Evolutionary conservation across 2,113 vertebrate species (phyloP), one percentile per base, ranked within the genome.

Genomic region (Paracanthobrama guichenoti): DNA sequence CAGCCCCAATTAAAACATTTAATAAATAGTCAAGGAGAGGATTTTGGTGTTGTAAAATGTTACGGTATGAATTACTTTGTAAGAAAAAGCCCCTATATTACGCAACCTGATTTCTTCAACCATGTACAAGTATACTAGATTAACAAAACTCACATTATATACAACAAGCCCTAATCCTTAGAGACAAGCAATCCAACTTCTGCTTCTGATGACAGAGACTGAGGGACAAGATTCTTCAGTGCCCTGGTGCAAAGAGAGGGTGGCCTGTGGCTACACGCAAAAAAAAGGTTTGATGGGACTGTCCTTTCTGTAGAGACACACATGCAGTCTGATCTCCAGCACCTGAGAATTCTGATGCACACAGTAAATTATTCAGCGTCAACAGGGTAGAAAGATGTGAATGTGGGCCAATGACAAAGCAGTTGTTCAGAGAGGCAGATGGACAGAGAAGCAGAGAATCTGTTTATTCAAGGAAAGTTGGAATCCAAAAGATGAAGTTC

Each of bases 281-380:
- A 10, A 22, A n/a, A 55, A 76, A 39, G 18, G 10, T 55, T 78
- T 78, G 11, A 59, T n/a, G 28, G 75, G 31, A 31, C 31, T 55
- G 48, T 22, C 74, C 2, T 35, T 76, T 55, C 31, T 59, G 18
- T 16, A 39, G 46, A n/a, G 22, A 62, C 6, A 79, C 12, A 11
- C n/a, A 26, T 42, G 12, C n/a, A 74, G 22, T 24, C 50, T 73
- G 31, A 28, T 26, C 22, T 57, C 18, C n/a, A 31, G 53, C 53
- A 55, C 39, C 55, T 59, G 42, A 73, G 67, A 31, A 62, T 72
- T 55, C 28, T 73, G 53, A 35, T 46, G 44, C 67, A 28, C 22
- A 46, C n/a, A 20, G 42, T 80, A 85, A 73, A 85, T 85, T 35
- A 85, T 81, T 80, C 67, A 84, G 60, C 12, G 59, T 59, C 48